Evolutionary conservation across 1,140 invertebrate species (phyloP).

Genomic region (Cyrtorhinus lividipennis): DNA sequence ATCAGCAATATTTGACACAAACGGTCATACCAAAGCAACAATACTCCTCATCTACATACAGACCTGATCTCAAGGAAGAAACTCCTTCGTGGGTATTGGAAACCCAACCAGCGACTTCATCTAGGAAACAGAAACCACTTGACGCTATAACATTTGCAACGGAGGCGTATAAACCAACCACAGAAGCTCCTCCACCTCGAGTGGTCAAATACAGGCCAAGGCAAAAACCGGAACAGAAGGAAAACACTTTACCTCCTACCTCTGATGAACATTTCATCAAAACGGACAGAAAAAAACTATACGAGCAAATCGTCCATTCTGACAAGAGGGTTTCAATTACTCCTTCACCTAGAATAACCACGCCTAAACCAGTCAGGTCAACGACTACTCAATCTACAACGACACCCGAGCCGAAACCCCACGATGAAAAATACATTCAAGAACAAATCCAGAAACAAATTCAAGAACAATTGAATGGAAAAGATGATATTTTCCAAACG

Average conservation of each 20-base stretch:
- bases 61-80: slow-evolving; percentile 30
- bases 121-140: slow-evolving; percentile 25
- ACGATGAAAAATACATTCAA: slow-evolving; percentile 15
- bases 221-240: slow-evolving; percentile 16
- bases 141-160: slow-evolving; percentile 19
- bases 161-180: slow-evolving; percentile 3
- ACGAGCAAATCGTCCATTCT: slow-evolving; percentile 19
- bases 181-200: slow-evolving; percentile 1
- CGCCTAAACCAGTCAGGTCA: slow-evolving; percentile 11
- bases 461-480: slow-evolving; percentile 19
- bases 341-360: neutral
- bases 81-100: slow-evolving; percentile 28
- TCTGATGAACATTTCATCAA: slow-evolving; percentile 12
- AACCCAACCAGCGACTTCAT: slow-evolving; percentile 30
- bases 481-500: slow-evolving; percentile 21
- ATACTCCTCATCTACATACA: slow-evolving; percentile 28
- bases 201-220: slow-evolving; percentile 16
- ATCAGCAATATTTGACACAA: slow-evolving; percentile 19
- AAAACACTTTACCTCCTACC: neutral
- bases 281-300: slow-evolving; percentile 23
- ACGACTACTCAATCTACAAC: slow-evolving; percentile 11
- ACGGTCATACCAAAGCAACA: slow-evolving; percentile 1
- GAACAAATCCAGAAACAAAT: slow-evolving; percentile 22
- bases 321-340: slow-evolving; percentile 8
- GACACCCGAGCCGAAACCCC: neutral